Evolutionary conservation across 2,797 vertebrate species (phyloP).

Genomic region (Odontamblyopus lacepedii): DNA sequence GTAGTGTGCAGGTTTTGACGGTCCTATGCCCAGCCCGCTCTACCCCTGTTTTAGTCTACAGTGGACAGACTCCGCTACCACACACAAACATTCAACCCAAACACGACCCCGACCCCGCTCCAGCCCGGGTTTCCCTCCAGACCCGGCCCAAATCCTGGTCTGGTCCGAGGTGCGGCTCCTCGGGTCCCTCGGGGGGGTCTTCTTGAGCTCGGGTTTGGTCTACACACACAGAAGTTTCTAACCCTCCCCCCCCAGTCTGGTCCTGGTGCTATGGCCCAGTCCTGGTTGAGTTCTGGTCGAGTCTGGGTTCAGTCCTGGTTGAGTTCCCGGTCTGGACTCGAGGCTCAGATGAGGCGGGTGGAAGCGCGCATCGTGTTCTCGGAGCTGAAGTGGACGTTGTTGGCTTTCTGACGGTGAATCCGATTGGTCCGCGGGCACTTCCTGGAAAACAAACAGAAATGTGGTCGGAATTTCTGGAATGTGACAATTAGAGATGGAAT

Average conservation of each 20-base stretch:
- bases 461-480: too few species aligned
- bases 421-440: constrained; percentile 98
- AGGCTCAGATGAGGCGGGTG: constrained; percentile 95
- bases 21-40: not conserved
- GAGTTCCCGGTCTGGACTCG: not conserved
- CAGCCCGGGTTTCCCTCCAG: constrained; percentile 71
- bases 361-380: constrained; percentile 99
- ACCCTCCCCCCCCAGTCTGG: not conserved
- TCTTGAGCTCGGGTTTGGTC: constrained; percentile 42
- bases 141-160: constrained; percentile 81
- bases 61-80: constrained; percentile 90
- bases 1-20: not conserved
- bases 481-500: too few species aligned
- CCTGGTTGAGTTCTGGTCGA: not conserved
- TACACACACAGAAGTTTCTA: constrained; percentile 24
- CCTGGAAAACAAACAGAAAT: constrained; percentile 67
- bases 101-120: constrained; percentile 83
- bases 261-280: not conserved
- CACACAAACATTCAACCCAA: constrained; percentile 43
- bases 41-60: constrained; percentile 67
- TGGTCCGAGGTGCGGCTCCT: constrained; percentile 73
- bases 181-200: constrained; percentile 38
- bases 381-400: constrained; percentile 98
- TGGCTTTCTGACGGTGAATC: constrained; percentile 99
- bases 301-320: not conserved